Evolutionary conservation across 2,888 invertebrate species (phyloP).

Genomic region (Drosophila neoperkinsi): DNA sequence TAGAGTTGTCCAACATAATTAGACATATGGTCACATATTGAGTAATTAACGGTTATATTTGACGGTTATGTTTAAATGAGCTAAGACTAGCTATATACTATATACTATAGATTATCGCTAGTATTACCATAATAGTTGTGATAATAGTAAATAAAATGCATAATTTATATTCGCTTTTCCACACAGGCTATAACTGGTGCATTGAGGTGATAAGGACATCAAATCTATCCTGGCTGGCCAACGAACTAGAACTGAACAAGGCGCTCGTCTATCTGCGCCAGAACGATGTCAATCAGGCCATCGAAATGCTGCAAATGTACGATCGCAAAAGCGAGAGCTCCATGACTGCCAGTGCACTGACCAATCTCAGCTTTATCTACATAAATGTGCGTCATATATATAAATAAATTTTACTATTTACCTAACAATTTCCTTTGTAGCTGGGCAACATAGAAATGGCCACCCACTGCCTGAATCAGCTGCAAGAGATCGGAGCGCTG

Average conservation of each 20-base stretch:
- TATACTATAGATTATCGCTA: background rate
- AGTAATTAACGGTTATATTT: background rate
- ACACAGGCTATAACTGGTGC: constrained; percentile 91
- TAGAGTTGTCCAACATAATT: background rate
- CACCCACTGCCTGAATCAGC: constrained; percentile 90
- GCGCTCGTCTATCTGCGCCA: constrained; percentile 94
- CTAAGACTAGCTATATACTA: background rate
- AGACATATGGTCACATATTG: background rate
- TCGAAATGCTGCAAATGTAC: constrained; percentile 93
- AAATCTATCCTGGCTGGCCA: constrained; percentile 92
- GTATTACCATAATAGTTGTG: background rate
- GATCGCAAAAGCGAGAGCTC: constrained; percentile 92
- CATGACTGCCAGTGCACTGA: constrained; percentile 93
- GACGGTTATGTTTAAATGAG: background rate
- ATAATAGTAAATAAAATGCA: background rate
- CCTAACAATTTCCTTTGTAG: constrained; percentile 84
- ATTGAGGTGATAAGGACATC: constrained; percentile 97
- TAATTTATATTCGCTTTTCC: background rate
- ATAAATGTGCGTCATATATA: constrained; percentile 76
- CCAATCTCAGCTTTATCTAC: constrained; percentile 93
- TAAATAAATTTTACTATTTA: background rate
- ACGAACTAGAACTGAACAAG: constrained; percentile 96
- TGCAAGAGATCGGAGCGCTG: constrained; percentile 88
- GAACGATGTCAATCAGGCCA: constrained; percentile 91
- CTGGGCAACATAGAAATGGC: constrained; percentile 93